These are phyloP conservation scores for Hypena proboscidalis DNA, from an alignment of 2,888 invertebrate genomes.

Conservation along the genomic window DNA sequence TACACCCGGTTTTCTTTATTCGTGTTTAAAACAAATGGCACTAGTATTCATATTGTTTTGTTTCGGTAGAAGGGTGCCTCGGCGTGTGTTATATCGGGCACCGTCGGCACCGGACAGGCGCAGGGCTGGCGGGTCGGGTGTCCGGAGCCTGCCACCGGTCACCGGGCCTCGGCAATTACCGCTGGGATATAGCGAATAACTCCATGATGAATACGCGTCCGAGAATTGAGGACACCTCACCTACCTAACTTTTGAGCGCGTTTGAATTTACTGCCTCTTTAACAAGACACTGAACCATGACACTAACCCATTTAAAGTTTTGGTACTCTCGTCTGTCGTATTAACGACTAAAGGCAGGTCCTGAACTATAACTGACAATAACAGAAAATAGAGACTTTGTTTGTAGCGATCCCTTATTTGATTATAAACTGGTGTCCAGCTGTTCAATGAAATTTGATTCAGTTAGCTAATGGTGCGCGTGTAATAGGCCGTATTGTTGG, in stretches of 20 bases:
- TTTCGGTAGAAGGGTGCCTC: slow-evolving; percentile 32
- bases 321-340: too few species aligned
- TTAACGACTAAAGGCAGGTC: too few species aligned
- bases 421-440: slow-evolving; percentile 64
- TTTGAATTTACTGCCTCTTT: slow-evolving; percentile 20
- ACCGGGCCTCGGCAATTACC: slow-evolving; percentile 43
- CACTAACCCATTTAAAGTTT: too few species aligned
- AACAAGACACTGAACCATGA: slow-evolving; percentile 9
- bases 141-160: slow-evolving; percentile 10
- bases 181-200: slow-evolving; percentile 53
- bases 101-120: slow-evolving; percentile 20
- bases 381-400: slow-evolving; percentile 28
- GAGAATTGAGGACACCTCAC: slow-evolving; percentile 42
- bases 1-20: slow-evolving; percentile 19
- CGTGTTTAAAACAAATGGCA: slow-evolving; percentile 49
- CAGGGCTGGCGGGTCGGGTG: slow-evolving; percentile 15
- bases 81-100: slow-evolving; percentile 27
- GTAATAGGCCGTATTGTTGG: slow-evolving; percentile 60
- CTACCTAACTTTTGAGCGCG: slow-evolving; percentile 16
- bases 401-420: slow-evolving; percentile 52
- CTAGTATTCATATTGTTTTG: slow-evolving; percentile 38
- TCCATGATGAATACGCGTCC: slow-evolving; percentile 49
- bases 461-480: slow-evolving; percentile 72
- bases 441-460: slow-evolving; percentile 79
- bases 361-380: slow-evolving; percentile 13